These are phyloP conservation scores for Zaprionus davidi DNA, from an alignment of 1,140 invertebrate genomes.

Conservation along the genomic window DNA sequence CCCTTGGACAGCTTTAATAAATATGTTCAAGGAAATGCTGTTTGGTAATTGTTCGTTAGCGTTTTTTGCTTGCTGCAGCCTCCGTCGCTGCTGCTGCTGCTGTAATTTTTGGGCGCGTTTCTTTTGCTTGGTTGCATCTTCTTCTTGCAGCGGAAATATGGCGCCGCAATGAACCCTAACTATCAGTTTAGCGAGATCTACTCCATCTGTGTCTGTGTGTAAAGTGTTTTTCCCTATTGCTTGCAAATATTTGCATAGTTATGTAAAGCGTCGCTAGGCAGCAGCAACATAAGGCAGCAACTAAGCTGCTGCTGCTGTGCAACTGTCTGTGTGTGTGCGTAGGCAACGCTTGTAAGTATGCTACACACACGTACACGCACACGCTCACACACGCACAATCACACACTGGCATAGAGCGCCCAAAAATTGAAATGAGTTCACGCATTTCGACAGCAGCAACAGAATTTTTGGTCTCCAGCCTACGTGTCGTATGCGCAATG, in stretches of 20 bases:
- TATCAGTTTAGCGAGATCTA: constrained; percentile 71
- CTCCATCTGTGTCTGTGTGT: constrained; percentile 20
- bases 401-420: not conserved
- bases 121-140: constrained; percentile 36
- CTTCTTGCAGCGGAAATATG: constrained; percentile 52
- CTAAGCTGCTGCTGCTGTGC: not conserved
- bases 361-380: constrained; percentile 24
- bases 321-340: not conserved
- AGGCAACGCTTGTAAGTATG: constrained; percentile 17
- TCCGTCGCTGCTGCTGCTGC: constrained; percentile 2
- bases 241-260: constrained; percentile 12
- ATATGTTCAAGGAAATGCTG: constrained; percentile 84
- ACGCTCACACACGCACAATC: not conserved
- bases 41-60: constrained; percentile 80
- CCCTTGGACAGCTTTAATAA: constrained; percentile 81
- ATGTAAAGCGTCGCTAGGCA: constrained; percentile 28
- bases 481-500: constrained; percentile 72
- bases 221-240: constrained; percentile 16
- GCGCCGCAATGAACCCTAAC: constrained; percentile 65
- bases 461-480: constrained; percentile 29
- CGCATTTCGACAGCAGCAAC: constrained; percentile 61
- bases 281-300: not conserved
- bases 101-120: constrained; percentile 45
- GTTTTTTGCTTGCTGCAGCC: constrained; percentile 26
- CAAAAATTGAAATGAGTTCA: constrained; percentile 68